Conservation (phyloP, 1,140 invertebrate species). For the Periplaneta americana region DNA sequence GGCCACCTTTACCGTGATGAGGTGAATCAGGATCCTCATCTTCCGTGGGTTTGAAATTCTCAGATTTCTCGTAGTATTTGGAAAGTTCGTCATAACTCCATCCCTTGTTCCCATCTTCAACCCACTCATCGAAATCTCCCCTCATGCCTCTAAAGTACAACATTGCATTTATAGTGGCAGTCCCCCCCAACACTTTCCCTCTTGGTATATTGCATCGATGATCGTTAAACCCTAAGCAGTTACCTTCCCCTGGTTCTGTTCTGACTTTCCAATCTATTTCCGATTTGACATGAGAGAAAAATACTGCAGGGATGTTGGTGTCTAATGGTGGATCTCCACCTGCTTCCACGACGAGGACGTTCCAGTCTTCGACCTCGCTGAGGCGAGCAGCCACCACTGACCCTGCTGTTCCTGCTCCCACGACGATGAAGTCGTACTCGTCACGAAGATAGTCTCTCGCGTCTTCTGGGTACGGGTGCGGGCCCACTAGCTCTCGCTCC, state of each 20-base stretch:
- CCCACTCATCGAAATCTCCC: slow-evolving; percentile 53
- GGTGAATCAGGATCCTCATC: slow-evolving; percentile 23
- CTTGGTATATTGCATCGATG: no score
- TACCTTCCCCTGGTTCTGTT: slow-evolving; percentile 34
- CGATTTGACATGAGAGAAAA: slow-evolving; percentile 19
- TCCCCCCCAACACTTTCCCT: slow-evolving; percentile 45
- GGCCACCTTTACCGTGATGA: slow-evolving; percentile 42
- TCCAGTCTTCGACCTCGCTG: slow-evolving; percentile 17
- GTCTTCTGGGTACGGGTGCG: slow-evolving; percentile 31
- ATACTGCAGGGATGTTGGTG: slow-evolving; percentile 26
- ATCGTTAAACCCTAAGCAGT: neutral
- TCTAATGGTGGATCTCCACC: slow-evolving; percentile 33
- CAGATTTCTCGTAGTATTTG: slow-evolving; percentile 39
- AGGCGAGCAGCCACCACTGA: slow-evolving; percentile 23
- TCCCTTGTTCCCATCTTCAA: slow-evolving; percentile 35
- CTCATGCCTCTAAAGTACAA: slow-evolving; percentile 53
- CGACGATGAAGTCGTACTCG: slow-evolving; percentile 55
- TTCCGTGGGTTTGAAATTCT: slow-evolving; percentile 19
- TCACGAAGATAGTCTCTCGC: slow-evolving; percentile 26
- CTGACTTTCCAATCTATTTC: slow-evolving; percentile 43
- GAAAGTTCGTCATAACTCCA: slow-evolving; percentile 49
- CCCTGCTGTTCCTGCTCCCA: slow-evolving; percentile 70
- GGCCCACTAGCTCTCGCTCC: neutral
- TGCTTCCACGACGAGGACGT: slow-evolving; percentile 41
- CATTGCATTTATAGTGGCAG: slow-evolving; percentile 55